These are phyloP conservation scores for Oithona nana DNA, from an alignment of 2,888 invertebrate genomes.

Conservation along the genomic window DNA sequence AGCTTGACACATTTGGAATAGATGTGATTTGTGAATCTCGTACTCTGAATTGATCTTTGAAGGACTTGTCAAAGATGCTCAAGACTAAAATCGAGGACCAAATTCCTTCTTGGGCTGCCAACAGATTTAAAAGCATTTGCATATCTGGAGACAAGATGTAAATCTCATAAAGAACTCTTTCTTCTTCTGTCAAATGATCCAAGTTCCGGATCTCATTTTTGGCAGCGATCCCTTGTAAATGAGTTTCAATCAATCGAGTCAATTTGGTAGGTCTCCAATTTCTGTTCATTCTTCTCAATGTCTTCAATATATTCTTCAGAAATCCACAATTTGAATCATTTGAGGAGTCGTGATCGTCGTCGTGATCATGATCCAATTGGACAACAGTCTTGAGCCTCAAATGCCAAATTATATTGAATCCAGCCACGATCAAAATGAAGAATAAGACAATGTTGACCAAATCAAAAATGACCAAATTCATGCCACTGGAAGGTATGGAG, in stretches of 20 bases:
- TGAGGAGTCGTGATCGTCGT: neutral
- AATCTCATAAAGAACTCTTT: neutral
- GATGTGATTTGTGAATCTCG: neutral
- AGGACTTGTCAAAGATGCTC: neutral
- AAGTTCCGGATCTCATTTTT: neutral
- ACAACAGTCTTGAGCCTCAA: neutral
- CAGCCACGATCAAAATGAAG: neutral
- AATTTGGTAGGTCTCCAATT: neutral
- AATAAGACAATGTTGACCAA: neutral
- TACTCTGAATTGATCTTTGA: neutral
- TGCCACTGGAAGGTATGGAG: neutral
- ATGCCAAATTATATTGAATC: neutral
- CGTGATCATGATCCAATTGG: neutral
- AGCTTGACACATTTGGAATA: neutral
- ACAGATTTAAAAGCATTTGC: neutral
- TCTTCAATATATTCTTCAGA: neutral
- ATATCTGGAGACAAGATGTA: neutral
- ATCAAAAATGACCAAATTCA: constrained; percentile 5
- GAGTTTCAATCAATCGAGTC: neutral
- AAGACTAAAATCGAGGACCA: neutral
- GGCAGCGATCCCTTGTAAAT: neutral
- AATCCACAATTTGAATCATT: neutral
- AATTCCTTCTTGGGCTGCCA: neutral
- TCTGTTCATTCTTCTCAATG: neutral
- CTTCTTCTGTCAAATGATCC: neutral